Percentiles rank a stretch among this genome's conserved stretches.
phyloP scores from a whole-genome alignment of 2,797 vertebrate species.

The Numenius phaeopus region DNA sequence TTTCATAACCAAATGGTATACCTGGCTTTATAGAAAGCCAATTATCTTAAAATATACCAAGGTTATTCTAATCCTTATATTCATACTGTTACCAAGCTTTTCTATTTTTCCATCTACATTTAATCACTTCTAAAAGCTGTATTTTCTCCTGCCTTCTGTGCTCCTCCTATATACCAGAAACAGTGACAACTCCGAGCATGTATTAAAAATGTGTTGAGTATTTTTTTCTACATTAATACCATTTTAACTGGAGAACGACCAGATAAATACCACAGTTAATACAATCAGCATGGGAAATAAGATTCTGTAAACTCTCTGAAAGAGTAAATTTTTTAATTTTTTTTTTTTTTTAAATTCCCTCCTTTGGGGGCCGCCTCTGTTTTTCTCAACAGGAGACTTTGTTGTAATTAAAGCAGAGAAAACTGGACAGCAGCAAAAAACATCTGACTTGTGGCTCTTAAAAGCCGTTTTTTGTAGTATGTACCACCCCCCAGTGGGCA shows the following conservation, averaged over 20 bases:
- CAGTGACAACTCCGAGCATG: conserved; percentile 17
- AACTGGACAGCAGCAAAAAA: conserved; percentile 80
- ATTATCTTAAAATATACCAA: conserved; percentile 9
- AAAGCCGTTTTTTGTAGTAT: conserved; percentile 87
- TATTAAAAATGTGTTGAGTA: neutral
- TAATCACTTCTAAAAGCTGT: conserved; percentile 7
- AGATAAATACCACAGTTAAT: conserved; percentile 59
- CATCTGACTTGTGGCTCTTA: conserved; percentile 78
- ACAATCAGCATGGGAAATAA: conserved; percentile 54
- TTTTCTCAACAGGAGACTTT: conserved; percentile 84
- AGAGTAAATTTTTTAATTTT: conserved; percentile 5
- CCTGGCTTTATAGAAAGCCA: neutral
- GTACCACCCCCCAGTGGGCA: conserved; percentile 99
- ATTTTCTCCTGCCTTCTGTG: neutral
- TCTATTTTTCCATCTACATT: neutral
- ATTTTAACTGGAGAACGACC: neutral
- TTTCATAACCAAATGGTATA: conserved; percentile 3
- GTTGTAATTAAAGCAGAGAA: conserved; percentile 86
- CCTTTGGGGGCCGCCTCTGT: conserved; percentile 77
- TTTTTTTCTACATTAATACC: neutral
- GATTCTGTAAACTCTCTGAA: conserved; percentile 59
- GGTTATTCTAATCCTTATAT: conserved; percentile 19
- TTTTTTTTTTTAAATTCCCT: neutral
- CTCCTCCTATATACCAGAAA: neutral
- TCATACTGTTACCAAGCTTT: neutral